A percentile compares a stretch with the other conserved stretches of the same genome.
phyloP scores from a whole-genome alignment of 1,140 invertebrate species.

The Trinorchestia longiramus region DNA sequence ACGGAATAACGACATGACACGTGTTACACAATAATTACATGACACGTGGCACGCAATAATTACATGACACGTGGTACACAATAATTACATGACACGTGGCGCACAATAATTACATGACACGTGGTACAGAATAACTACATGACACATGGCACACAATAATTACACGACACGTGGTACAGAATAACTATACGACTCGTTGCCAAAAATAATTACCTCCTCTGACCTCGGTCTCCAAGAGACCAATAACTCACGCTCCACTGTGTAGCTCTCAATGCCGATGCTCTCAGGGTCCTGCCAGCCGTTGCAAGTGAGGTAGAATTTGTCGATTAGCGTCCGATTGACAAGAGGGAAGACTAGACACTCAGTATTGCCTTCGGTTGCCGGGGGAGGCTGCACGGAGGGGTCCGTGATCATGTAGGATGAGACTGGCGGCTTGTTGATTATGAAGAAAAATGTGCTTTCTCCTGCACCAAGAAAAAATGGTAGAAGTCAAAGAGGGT shows the following conservation, averaged over 20 bases:
- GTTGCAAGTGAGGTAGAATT: conserved; percentile 66
- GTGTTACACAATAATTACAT: too few relatives aligned
- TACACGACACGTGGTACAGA: too few relatives aligned
- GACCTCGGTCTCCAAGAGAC: too few relatives aligned
- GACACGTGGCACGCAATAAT: too few relatives aligned
- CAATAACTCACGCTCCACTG: conserved; percentile 60
- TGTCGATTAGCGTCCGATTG: conserved; percentile 67
- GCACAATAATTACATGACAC: too few relatives aligned
- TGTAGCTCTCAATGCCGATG: conserved; percentile 62
- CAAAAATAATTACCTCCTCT: too few relatives aligned
- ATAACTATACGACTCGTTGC: too few relatives aligned
- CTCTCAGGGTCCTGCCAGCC: conserved; percentile 69
- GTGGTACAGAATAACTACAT: too few relatives aligned
- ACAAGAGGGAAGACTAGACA: background rate
- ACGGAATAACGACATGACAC: too few relatives aligned
- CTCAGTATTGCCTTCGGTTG: conserved; percentile 64
- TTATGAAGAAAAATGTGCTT: conserved; percentile 67
- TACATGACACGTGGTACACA: too few relatives aligned
- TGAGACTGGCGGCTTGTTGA: conserved; percentile 67
- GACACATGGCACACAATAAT: too few relatives aligned
- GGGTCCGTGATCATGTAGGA: conserved; percentile 10
- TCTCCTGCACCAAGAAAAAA: conserved; percentile 46
- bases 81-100: too few relatives aligned
- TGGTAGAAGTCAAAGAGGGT: background rate
- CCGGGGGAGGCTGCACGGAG: conserved; percentile 62